Evolutionary conservation across 2,888 invertebrate genomes (phyloP).

Genomic region (Zootermopsis nevadensis): DNA sequence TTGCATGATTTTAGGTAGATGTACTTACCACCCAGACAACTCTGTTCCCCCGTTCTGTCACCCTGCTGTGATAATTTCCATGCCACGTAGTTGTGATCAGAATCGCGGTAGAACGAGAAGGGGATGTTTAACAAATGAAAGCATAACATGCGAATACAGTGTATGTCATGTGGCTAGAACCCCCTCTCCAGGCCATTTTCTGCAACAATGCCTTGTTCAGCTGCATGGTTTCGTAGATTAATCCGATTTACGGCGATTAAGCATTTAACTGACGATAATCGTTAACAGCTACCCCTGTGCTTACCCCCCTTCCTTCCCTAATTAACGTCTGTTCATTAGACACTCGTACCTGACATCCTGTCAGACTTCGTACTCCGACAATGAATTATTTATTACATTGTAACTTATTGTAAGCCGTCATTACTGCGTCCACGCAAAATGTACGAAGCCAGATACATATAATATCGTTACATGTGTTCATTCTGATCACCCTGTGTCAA

Average conservation of each 20-base stretch:
- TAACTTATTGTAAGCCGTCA: no score
- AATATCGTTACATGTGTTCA: not conserved
- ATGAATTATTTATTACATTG: not conserved
- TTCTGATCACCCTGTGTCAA: not conserved
- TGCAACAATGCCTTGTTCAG: not conserved
- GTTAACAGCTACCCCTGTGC: slow-evolving; percentile 13
- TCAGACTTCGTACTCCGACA: not conserved
- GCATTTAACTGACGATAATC: slow-evolving; percentile 35
- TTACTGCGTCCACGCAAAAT: no score
- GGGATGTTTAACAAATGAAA: not conserved
- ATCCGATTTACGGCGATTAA: slow-evolving; percentile 35
- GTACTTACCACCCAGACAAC: not conserved
- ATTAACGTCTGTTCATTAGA: not conserved
- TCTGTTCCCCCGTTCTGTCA: not conserved
- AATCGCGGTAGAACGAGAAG: not conserved
- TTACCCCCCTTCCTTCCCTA: not conserved
- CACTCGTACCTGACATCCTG: not conserved
- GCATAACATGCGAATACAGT: not conserved
- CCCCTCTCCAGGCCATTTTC: not conserved
- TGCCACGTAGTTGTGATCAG: not conserved
- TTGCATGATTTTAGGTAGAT: not conserved
- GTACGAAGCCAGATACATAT: not conserved
- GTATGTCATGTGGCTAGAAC: not conserved
- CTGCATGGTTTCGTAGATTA: slow-evolving; percentile 26
- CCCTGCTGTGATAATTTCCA: not conserved